A percentile compares a stretch with the other conserved stretches of the same genome.
These are phyloP conservation scores for Leucophenga varia DNA, from an alignment of 1,140 invertebrate species.

Conservation along the genomic window DNA sequence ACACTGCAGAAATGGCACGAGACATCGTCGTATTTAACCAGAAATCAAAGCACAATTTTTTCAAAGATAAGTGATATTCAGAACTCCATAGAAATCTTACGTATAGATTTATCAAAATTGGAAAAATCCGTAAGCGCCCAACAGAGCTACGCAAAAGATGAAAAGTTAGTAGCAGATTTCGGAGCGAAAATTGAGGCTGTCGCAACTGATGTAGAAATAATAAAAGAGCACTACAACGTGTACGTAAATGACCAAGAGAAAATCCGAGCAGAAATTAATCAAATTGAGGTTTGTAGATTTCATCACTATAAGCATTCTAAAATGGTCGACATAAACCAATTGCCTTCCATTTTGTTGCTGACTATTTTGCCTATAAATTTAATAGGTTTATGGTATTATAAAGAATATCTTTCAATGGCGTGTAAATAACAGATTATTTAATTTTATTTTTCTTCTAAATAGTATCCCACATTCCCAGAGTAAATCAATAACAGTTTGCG, in stretches of 20 bases:
- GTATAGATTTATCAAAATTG: slow-evolving; percentile 34
- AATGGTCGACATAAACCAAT: not conserved
- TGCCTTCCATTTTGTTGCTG: not conserved
- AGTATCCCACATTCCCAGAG: too few relatives aligned
- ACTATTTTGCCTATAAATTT: not conserved
- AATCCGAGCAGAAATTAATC: slow-evolving; percentile 30
- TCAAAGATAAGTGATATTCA: slow-evolving; percentile 37
- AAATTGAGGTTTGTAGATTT: slow-evolving; percentile 22
- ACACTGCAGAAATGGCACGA: slow-evolving; percentile 65
- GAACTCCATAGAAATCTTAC: slow-evolving; percentile 26
- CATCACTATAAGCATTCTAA: not conserved
- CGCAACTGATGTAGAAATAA: slow-evolving; percentile 38
- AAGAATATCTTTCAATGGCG: not conserved
- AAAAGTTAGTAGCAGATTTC: slow-evolving; percentile 49
- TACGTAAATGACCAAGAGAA: slow-evolving; percentile 35
- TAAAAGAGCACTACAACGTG: slow-evolving; percentile 45
- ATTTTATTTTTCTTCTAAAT: too few relatives aligned
- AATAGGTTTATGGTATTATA: not conserved
- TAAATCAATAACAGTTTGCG: too few relatives aligned
- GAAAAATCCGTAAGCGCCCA: slow-evolving; percentile 29
- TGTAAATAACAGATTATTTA: too few relatives aligned
- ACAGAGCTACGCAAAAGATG: slow-evolving; percentile 42
- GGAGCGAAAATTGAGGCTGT: slow-evolving; percentile 51
- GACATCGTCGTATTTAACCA: slow-evolving; percentile 61
- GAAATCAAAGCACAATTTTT: slow-evolving; percentile 60